Conservation (phyloP, 2,113 vertebrate genomes). For the Synodontis membranacea region DNA sequence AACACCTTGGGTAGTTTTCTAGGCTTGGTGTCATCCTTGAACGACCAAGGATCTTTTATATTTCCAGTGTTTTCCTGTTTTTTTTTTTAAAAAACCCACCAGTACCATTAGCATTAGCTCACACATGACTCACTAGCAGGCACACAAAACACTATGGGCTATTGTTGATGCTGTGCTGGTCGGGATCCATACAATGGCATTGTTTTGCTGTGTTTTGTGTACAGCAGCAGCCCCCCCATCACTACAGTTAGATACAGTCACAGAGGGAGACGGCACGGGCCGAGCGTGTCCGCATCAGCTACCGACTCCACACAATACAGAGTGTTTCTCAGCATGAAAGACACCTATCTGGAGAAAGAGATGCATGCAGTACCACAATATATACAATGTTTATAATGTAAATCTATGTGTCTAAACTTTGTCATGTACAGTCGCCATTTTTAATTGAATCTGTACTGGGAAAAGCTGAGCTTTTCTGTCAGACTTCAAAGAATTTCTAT, state of each 20-base stretch:
- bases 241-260: conserved; percentile 54
- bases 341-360: neutral
- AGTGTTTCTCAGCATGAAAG: conserved; percentile 5
- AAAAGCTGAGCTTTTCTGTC: neutral
- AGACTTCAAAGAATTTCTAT: neutral
- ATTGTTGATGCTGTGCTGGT: conserved; percentile 68
- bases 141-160: conserved; percentile 66
- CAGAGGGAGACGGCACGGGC: conserved; percentile 23
- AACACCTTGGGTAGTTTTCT: neutral
- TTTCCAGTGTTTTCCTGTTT: conserved; percentile 51
- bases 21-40: conserved; percentile 18
- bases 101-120: conserved; percentile 69
- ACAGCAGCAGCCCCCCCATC: conserved; percentile 34
- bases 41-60: conserved; percentile 15
- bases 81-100: conserved; percentile 29
- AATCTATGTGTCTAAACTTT: neutral
- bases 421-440: neutral
- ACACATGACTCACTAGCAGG: conserved; percentile 76
- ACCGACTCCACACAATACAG: neutral
- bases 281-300: conserved; percentile 29
- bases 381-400: neutral
- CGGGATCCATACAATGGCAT: conserved; percentile 65
- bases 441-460: neutral
- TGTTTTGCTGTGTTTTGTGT: conserved; percentile 60
- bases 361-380: neutral